Conservation (phyloP, 2,888 invertebrate species). For the Sesamia inferens region DNA sequence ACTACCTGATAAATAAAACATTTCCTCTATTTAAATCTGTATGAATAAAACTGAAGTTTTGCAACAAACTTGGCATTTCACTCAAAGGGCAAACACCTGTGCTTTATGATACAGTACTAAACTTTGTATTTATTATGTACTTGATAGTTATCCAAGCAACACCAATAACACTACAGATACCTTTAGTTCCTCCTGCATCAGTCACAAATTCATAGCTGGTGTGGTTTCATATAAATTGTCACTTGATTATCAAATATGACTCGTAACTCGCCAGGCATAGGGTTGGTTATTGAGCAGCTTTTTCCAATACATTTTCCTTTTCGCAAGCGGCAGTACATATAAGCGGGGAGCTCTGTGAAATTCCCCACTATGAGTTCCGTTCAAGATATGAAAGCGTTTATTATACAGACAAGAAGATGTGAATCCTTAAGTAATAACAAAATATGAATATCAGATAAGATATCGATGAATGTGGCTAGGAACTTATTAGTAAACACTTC, state of each 20-base stretch:
- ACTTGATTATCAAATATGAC: conserved; percentile 49
- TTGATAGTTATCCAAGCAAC: conserved; percentile 61
- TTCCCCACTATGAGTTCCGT: conserved; percentile 69
- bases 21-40: conserved; percentile 26
- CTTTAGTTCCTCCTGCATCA: conserved; percentile 72
- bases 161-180: conserved; percentile 69
- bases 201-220: conserved; percentile 73
- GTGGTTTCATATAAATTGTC: conserved; percentile 72
- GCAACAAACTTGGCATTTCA: conserved; percentile 27
- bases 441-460: conserved; percentile 60
- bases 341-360: conserved; percentile 75
- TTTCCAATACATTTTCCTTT: conserved; percentile 74
- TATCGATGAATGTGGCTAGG: neutral
- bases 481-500: neutral
- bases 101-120: conserved; percentile 43
- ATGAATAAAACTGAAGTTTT: conserved; percentile 24
- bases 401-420: conserved; percentile 70
- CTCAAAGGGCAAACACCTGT: conserved; percentile 45
- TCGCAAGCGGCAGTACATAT: conserved; percentile 77
- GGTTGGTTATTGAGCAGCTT: conserved; percentile 63
- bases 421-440: conserved; percentile 64
- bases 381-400: conserved; percentile 69
- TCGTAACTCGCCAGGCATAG: conserved; percentile 50
- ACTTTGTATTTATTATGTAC: conserved; percentile 21
- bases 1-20: conserved; percentile 34